Percentiles rank a stretch among this genome's conserved stretches.
phyloP scores from a whole-genome alignment of 2,888 invertebrate genomes.

The Hecatera dysodea region DNA sequence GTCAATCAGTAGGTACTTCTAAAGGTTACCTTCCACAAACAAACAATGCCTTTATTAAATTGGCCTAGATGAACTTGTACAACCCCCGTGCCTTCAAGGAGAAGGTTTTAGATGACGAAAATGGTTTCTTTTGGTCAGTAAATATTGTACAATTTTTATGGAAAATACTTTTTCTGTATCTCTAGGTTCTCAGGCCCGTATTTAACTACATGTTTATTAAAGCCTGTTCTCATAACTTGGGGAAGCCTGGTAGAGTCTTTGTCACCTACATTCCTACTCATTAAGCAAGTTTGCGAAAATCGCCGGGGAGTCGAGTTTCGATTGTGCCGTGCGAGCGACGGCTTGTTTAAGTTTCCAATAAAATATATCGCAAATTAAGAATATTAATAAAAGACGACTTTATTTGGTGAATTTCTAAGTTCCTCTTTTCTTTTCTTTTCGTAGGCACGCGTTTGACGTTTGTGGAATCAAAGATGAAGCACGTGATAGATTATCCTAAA shows the following conservation, averaged over 20 bases:
- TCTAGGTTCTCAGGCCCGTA: not conserved
- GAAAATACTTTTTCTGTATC: not conserved
- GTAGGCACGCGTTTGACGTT: too few relatives aligned
- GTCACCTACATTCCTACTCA: slow-evolving; percentile 32
- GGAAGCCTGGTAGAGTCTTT: slow-evolving; percentile 10
- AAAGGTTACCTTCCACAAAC: too few relatives aligned
- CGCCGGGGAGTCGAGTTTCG: slow-evolving; percentile 21
- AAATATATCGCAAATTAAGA: not conserved
- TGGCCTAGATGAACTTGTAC: too few relatives aligned
- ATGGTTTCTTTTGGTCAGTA: not conserved
- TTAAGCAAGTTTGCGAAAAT: slow-evolving; percentile 32
- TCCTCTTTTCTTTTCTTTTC: too few relatives aligned
- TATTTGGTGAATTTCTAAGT: too few relatives aligned
- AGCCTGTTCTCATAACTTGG: slow-evolving; percentile 18
- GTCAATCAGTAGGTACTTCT: too few relatives aligned
- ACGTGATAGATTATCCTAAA: too few relatives aligned
- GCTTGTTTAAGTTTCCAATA: not conserved
- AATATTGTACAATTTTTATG: not conserved
- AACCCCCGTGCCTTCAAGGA: too few relatives aligned
- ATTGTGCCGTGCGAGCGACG: not conserved
- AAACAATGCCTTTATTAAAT: too few relatives aligned
- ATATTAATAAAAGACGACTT: not conserved
- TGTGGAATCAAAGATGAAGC: too few relatives aligned
- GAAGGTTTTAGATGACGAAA: too few relatives aligned
- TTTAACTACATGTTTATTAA: slow-evolving; percentile 10